Base-by-base conservation (phyloP, 2,113 vertebrate genomes). In the Ahaetulla prasina region DNA sequence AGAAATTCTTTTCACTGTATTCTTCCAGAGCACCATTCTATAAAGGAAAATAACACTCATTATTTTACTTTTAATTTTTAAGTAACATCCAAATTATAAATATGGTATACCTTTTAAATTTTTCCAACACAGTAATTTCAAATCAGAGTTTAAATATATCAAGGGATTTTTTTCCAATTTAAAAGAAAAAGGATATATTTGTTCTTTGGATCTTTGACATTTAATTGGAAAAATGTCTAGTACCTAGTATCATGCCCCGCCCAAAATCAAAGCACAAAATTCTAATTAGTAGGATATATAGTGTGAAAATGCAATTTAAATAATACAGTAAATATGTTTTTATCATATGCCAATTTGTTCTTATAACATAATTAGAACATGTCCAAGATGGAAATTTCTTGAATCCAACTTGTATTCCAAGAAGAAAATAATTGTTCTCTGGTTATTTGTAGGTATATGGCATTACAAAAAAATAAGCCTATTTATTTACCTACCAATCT, bases 1-100 rank as follows among this genome's bases (percentile, higher is more conserved):
- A 99, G 95, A 99, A 99, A 20, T 97, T 93, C 94, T 97, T 98
- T 93, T 98, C 98, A 54, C 14, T 96, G 20, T 97, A 98, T 92
- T 98, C 98, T 22, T 99, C 98, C 86, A 97, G 94, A 74, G 80
- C 23, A 2, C 92, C 96, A 7, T 97, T 98, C 99, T 99, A 96
- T 10, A 96, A 95, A n/a, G 52, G 93, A 22, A 89, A 2, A 74
- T 4, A 85, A 92, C 2, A 43, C 95, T 87, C 88, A 50, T 93
- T 0, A 10, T 87, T 89, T 89, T 45, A 89, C 0, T 54, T 57
- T 57, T 91, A 88, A 84, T 85, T 86, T 87, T 27, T 35, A 1
- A 0, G 0, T 12, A 18, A 30, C 80, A 35, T 80, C 89, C 80
- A 22, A 9, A 89, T 5, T 87, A 90, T 80, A 30, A 5, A 85